Evolutionary conservation across 2,797 vertebrate species (phyloP), one percentile per base, ranked within the genome.

Genomic region (Enteromius treurensis): DNA sequence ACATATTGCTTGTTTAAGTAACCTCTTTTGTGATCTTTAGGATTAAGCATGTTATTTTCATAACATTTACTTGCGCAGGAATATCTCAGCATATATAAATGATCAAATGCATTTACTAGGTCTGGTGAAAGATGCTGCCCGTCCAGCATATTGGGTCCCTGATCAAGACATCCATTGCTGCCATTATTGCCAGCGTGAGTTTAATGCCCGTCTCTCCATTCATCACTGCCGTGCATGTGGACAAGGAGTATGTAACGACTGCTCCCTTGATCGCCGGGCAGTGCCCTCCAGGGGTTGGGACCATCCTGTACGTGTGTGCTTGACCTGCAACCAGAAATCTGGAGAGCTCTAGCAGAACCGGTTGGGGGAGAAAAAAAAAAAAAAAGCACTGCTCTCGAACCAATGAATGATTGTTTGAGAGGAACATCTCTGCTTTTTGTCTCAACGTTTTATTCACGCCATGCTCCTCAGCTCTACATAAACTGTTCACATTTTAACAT

Each of bases 181-280:
- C 93, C 94, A 93, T 89, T 95, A 92, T 86, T 99, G 98, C 92
- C 96, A 94, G 90, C 96, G 95, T 84, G 97, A 98, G 87, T 99
- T 99, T 93, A 94, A 92, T 53, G 83, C 96, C 53, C 98, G 97
- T 51, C 95, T 99, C 45, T 97, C 98, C 85, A 99, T 98, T 89
- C 98, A 99, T 90, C 98, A 99, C 94, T 99, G 98, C 81, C 96
- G 98, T 34, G 97, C 98, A 87, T 99, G 98, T 0, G 98, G 98
- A 65, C 97, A 99, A 93, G 98, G 98, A 3, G 97, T 99, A 91
- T 99, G 98, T 5, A 95, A 97, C 0, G 96, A 97, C 85, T 99
- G 98, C 90, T 99, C 98, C 3, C 94, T 95, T 0, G 96, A 96
- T 88, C 96, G 97, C 23, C 95, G 98, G 55, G 84, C 97, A 0